Evolutionary conservation across 1,140 invertebrate species (phyloP).

Genomic region (Cecropterus lyciades): DNA sequence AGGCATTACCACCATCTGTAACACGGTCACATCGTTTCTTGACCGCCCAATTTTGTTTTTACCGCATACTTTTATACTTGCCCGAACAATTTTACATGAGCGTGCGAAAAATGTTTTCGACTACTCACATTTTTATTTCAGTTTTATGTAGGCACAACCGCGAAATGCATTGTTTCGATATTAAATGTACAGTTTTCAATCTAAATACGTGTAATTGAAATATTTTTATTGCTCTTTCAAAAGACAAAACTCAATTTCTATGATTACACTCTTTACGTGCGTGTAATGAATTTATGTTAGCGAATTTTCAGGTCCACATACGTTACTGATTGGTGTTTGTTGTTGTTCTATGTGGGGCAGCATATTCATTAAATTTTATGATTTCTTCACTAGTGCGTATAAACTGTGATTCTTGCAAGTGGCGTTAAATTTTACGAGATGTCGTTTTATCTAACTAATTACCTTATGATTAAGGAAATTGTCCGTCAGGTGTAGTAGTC

Average conservation of each 20-base stretch:
- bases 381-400: too few species aligned
- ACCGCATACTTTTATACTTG: conserved; percentile 59
- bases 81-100: conserved; percentile 61
- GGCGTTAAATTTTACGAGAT: not conserved
- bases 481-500: too few species aligned
- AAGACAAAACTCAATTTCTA: conserved; percentile 15
- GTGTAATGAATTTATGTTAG: conserved; percentile 10
- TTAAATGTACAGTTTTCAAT: conserved; percentile 74
- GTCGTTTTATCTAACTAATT: too few species aligned
- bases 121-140: conserved; percentile 34
- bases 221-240: conserved; percentile 47
- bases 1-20: conserved; percentile 73
- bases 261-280: not conserved
- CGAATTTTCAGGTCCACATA: conserved; percentile 4
- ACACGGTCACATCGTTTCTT: conserved; percentile 80
- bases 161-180: conserved; percentile 39
- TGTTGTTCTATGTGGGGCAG: not conserved
- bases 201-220: conserved; percentile 57
- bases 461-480: too few species aligned
- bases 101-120: conserved; percentile 64
- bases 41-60: conserved; percentile 74
- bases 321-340: not conserved
- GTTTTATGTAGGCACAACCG: conserved; percentile 22
- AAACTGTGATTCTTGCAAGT: too few species aligned
- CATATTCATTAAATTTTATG: not conserved